These are phyloP conservation scores for Himalopsyche tibetana DNA, from an alignment of 2,888 invertebrate genomes.

Conservation along the genomic window DNA sequence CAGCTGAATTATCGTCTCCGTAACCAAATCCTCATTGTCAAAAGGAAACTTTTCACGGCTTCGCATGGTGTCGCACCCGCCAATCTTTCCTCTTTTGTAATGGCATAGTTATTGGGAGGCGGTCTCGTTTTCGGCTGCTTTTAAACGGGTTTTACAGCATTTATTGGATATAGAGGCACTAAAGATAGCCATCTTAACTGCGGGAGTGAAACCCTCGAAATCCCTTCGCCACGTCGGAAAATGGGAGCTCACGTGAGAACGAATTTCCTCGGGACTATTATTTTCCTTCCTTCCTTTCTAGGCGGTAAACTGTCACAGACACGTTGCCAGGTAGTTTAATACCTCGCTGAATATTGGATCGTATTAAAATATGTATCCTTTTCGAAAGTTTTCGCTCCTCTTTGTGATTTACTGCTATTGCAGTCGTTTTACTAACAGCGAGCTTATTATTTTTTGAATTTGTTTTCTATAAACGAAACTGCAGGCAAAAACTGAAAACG, in stretches of 20 bases:
- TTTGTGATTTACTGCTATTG: constrained; percentile 4
- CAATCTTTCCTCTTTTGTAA: constrained; percentile 26
- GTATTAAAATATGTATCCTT: constrained; percentile 31
- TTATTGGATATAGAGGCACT: constrained; percentile 65
- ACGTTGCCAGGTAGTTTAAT: constrained; percentile 53
- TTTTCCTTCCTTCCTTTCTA: constrained; percentile 56
- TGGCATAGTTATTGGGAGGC: constrained; percentile 47
- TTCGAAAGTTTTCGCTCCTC: neutral
- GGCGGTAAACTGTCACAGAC: constrained; percentile 54
- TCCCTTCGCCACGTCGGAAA: constrained; percentile 47
- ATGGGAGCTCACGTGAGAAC: constrained; percentile 57
- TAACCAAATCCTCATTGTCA: constrained; percentile 33
- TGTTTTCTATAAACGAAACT: too few relatives aligned
- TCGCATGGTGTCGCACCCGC: constrained; percentile 10
- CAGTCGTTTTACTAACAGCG: neutral
- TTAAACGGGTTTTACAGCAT: constrained; percentile 61
- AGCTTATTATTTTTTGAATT: neutral
- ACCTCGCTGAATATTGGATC: constrained; percentile 15
- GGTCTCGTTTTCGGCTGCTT: constrained; percentile 57
- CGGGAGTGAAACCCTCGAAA: constrained; percentile 55
- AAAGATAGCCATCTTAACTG: constrained; percentile 65
- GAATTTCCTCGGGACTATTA: constrained; percentile 62
- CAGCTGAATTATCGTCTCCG: neutral
- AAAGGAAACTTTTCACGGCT: constrained; percentile 34
- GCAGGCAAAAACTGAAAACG: too few relatives aligned